phyloP scores from a whole-genome alignment of 2,888 invertebrate genomes.

The Formica aserva region DNA sequence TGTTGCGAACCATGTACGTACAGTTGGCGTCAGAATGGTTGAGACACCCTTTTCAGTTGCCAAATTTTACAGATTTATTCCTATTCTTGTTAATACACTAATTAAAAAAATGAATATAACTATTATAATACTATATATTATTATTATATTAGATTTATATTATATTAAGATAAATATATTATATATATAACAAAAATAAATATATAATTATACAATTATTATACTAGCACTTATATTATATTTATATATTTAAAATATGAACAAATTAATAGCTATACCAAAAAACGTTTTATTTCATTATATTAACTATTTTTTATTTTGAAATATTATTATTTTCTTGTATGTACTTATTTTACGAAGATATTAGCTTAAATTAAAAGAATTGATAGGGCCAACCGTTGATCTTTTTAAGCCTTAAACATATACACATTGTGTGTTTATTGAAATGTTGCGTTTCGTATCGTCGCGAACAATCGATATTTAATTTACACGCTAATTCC shows the following conservation, averaged over 20 bases:
- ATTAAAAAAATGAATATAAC: not conserved
- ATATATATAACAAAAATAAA: not conserved
- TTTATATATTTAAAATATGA: too few relatives aligned
- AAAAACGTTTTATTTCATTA: too few relatives aligned
- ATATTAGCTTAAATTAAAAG: not conserved
- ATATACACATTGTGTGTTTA: not conserved
- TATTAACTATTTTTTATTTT: not conserved
- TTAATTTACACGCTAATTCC: constrained; percentile 60
- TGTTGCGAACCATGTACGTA: not conserved
- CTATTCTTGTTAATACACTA: not conserved
- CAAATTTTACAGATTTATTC: not conserved
- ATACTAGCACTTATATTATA: too few relatives aligned
- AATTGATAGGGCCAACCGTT: not conserved
- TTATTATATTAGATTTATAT: not conserved
- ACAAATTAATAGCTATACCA: too few relatives aligned
- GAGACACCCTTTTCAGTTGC: not conserved
- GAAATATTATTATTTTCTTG: not conserved
- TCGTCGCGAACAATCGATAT: constrained; percentile 53
- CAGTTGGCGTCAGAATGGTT: not conserved
- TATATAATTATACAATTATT: too few relatives aligned
- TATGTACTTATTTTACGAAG: not conserved
- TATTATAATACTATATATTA: not conserved
- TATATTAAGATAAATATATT: not conserved
- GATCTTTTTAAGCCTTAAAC: not conserved
- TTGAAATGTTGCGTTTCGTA: not conserved